Evolutionary conservation across 2,797 vertebrate species (phyloP), one percentile per base, ranked within the genome.

Genomic region (Enteromius fasciolatus): DNA sequence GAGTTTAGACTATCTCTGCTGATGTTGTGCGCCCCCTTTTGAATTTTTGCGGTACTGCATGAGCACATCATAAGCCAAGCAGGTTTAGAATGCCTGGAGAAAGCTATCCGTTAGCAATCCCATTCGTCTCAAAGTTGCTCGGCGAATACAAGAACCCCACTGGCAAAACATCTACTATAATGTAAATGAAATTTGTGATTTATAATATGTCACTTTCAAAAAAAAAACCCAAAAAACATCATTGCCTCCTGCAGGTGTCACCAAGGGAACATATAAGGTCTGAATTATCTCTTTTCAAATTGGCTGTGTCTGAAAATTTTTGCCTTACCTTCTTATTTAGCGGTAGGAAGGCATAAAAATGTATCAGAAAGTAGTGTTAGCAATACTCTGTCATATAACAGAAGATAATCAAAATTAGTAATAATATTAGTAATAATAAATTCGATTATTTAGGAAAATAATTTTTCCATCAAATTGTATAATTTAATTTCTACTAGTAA

Each of bases 21-120:
- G 76, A 82, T 69, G 70, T 76, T 33, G 67, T 57, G 52, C 83
- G 9, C 85, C 83, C 86, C 86, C 88, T 88, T 77, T 82, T 86
- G 84, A 79, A 9, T 10, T 15, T 25, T 10, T 41, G 3, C 2
- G 36, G 75, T 76, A 86, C 67, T 85, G 76, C 83, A 87, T n/a
- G n/a, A 59, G 14, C 61, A 31, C 48, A 18, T 36, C 23, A 61
- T 64, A 9, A 23, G 8, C 20, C 39, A 28, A 54, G n/a, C 14
- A 74, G 18, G 48, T 36, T 74, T 36, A n/a, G 41, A 76, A 59
- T 8, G 39, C 12, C 52, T 61, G 36, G 15, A 61, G 74, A 76
- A 76, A 46, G 50, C 50, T 54, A 64, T 33, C 61, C 61, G 3
- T 33, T 64, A 33, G 61, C 28, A 33, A 33, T 64, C 14, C 28